Evolutionary conservation across 2,113 vertebrate species (phyloP).

Genomic region (Psettodes erumei): DNA sequence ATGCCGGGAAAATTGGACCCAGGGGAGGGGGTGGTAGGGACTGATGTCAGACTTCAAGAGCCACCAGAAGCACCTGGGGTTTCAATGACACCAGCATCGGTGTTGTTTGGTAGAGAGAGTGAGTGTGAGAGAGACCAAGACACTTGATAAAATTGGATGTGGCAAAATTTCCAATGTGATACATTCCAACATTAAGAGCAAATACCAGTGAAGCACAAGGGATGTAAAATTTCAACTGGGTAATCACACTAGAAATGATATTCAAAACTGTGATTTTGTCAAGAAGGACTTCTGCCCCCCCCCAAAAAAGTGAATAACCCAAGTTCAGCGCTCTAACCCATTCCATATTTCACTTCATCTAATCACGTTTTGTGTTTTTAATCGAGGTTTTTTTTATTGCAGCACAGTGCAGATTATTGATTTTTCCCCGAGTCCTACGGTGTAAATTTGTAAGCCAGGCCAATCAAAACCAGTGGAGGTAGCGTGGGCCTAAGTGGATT

Average conservation of each 20-base stretch:
- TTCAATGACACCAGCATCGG: constrained; percentile 64
- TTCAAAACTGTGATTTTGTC: neutral
- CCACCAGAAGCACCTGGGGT: constrained; percentile 67
- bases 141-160: constrained; percentile 18
- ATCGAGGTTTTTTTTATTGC: constrained; percentile 36
- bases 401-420: constrained; percentile 63
- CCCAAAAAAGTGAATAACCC: neutral
- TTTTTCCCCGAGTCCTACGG: constrained; percentile 49
- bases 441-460: constrained; percentile 56
- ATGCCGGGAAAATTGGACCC: constrained; percentile 75
- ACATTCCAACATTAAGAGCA: neutral
- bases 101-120: constrained; percentile 37
- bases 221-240: neutral
- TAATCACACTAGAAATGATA: neutral
- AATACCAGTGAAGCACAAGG: neutral
- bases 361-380: constrained; percentile 45
- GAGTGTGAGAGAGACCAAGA: constrained; percentile 16
- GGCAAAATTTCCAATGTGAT: constrained; percentile 12
- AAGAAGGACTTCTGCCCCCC: neutral
- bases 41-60: constrained; percentile 76
- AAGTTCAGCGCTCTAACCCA: neutral
- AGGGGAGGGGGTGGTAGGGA: constrained; percentile 60
- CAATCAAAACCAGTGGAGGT: constrained; percentile 68
- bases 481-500: constrained; percentile 73
- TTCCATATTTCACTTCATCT: constrained; percentile 22